phyloP scores from a whole-genome alignment of 2,113 vertebrate species.

The Aleadryas rufinucha region DNA sequence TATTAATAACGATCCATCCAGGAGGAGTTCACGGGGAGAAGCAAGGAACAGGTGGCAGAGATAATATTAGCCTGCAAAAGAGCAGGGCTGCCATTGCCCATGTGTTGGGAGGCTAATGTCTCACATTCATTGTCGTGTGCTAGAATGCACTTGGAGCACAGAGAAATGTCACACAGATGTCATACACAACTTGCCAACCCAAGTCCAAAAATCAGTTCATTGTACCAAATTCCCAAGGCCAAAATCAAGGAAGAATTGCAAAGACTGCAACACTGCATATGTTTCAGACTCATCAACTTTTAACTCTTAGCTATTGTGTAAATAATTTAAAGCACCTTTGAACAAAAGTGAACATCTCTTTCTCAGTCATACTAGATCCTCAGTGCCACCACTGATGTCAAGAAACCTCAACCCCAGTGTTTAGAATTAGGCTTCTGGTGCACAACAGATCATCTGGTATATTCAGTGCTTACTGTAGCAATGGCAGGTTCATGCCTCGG shows the following conservation, averaged over 20 bases:
- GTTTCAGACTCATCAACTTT: neutral
- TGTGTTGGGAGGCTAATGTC: neutral
- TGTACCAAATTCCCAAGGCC: neutral
- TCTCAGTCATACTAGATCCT: neutral
- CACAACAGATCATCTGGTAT: neutral
- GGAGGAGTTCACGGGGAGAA: conserved; percentile 71
- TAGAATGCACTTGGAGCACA: conserved; percentile 48
- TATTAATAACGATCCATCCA: conserved; percentile 80
- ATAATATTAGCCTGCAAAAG: conserved; percentile 85
- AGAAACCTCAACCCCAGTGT: neutral
- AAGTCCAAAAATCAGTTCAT: neutral
- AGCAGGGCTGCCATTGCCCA: conserved; percentile 62
- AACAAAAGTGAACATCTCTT: neutral
- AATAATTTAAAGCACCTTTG: neutral
- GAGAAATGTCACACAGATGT: conserved; percentile 59
- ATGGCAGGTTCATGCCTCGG: neutral
- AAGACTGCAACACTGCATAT: neutral
- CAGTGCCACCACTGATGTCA: neutral
- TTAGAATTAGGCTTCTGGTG: neutral
- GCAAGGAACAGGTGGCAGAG: conserved; percentile 80
- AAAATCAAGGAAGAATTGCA: neutral
- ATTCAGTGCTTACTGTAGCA: neutral
- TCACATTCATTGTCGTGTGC: conserved; percentile 63
- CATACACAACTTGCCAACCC: neutral
- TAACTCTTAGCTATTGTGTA: neutral